Conservation (phyloP, 2,797 vertebrate species). For the Crenuchus spilurus region DNA sequence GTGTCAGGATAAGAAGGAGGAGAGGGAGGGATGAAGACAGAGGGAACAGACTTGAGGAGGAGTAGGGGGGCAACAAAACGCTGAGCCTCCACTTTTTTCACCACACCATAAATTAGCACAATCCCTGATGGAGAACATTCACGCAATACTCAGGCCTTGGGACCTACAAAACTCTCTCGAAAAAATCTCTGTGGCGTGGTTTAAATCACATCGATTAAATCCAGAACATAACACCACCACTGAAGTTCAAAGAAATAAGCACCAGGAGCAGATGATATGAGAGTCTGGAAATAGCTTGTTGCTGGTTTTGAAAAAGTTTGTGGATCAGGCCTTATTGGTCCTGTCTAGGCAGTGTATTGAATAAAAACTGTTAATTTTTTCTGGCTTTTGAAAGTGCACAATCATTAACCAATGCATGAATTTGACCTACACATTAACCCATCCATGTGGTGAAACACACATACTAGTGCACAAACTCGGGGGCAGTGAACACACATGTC, state of each 20-base stretch:
- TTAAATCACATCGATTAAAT: slow-evolving; percentile 43
- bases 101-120: slow-evolving; percentile 52
- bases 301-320: slow-evolving; percentile 45
- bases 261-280: slow-evolving; percentile 39
- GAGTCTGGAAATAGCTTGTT: slow-evolving; percentile 36
- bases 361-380: slow-evolving; percentile 33
- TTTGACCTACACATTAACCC: too few relatives aligned
- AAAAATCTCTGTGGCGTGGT: slow-evolving; percentile 42
- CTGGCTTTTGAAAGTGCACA: too few relatives aligned
- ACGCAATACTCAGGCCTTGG: slow-evolving; percentile 33
- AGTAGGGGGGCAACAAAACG: slow-evolving; percentile 18
- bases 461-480: too few relatives aligned
- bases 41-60: background rate
- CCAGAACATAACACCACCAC: slow-evolving; percentile 45
- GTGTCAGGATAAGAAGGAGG: slow-evolving; percentile 44
- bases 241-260: slow-evolving; percentile 51
- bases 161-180: slow-evolving; percentile 39
- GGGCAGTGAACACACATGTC: too few relatives aligned
- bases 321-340: slow-evolving; percentile 38
- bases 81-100: slow-evolving; percentile 54
- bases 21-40: background rate
- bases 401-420: too few relatives aligned
- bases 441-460: too few relatives aligned
- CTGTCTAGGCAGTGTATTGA: slow-evolving; percentile 27
- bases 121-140: slow-evolving; percentile 53